These are phyloP conservation scores for Spongilla lacustris DNA, from an alignment of 37 sponge, comb jelly and placozoan species.

Conservation along the genomic window DNA sequence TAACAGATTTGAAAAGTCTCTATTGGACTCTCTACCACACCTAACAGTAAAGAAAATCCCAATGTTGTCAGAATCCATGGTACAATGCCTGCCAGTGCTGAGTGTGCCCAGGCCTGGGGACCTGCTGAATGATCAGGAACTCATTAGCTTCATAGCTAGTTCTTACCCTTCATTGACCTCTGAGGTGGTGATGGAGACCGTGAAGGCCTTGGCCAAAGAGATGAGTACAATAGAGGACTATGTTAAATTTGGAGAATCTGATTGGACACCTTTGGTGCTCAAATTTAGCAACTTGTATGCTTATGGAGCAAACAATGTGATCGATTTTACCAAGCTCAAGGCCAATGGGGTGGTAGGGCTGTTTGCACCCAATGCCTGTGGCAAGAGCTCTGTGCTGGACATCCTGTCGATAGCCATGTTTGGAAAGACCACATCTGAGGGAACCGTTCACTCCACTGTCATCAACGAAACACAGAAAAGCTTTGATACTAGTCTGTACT, in stretches of 20 bases:
- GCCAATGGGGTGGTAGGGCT: neutral
- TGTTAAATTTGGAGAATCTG: neutral
- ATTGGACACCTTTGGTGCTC: neutral
- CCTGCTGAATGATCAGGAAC: neutral
- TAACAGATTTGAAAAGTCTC: neutral
- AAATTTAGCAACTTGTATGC: neutral
- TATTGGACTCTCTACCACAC: neutral
- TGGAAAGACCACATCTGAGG: neutral
- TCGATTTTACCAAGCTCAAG: neutral
- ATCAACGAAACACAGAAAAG: neutral
- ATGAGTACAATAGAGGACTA: neutral
- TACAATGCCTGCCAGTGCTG: neutral
- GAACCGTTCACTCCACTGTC: neutral
- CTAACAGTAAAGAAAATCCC: neutral
- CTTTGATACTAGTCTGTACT: neutral
- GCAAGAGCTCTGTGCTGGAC: neutral
- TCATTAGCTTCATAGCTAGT: neutral
- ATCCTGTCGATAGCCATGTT: neutral
- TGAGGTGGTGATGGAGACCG: neutral
- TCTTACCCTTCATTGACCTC: neutral
- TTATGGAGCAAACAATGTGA: neutral
- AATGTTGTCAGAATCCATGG: neutral
- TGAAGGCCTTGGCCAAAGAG: neutral
- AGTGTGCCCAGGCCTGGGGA: neutral
- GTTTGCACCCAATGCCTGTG: neutral